Evolutionary conservation across 2,113 vertebrate species (phyloP).

Genomic region (Antechinus flavipes): DNA sequence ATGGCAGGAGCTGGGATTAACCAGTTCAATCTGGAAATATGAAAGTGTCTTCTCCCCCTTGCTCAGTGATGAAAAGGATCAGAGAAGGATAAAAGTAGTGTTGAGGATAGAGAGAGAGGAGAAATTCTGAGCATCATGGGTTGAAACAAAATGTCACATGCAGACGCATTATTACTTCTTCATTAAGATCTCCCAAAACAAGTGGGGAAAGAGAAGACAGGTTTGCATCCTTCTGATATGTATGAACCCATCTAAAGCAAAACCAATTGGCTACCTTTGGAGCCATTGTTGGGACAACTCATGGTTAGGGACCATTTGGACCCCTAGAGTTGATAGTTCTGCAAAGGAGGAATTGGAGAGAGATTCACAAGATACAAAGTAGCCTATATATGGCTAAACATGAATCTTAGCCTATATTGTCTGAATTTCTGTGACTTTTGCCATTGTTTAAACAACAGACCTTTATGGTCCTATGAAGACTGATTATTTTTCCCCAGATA

Average conservation of each 20-base stretch:
- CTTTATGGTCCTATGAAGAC: neutral
- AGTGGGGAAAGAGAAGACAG: neutral
- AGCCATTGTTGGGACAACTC: neutral
- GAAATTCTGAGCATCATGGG: neutral
- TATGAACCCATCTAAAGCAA: neutral
- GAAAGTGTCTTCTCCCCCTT: conserved; percentile 29
- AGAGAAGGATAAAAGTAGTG: neutral
- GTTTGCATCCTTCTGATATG: neutral
- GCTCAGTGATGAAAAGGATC: conserved; percentile 69
- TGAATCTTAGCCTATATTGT: neutral
- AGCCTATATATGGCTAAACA: neutral
- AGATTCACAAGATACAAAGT: neutral
- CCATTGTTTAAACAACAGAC: neutral
- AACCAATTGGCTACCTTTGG: neutral
- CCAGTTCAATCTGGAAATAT: conserved; percentile 77
- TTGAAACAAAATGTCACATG: neutral
- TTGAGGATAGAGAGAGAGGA: neutral
- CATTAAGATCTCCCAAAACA: neutral
- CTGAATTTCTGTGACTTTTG: neutral
- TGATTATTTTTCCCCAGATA: neutral
- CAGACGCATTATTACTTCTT: neutral
- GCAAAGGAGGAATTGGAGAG: neutral
- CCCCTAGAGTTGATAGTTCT: neutral
- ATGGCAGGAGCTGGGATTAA: conserved; percentile 62
- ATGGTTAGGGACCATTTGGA: neutral